Evolutionary conservation across 2,888 invertebrate genomes (phyloP).

Genomic region (Trichogramma dendrolimi): DNA sequence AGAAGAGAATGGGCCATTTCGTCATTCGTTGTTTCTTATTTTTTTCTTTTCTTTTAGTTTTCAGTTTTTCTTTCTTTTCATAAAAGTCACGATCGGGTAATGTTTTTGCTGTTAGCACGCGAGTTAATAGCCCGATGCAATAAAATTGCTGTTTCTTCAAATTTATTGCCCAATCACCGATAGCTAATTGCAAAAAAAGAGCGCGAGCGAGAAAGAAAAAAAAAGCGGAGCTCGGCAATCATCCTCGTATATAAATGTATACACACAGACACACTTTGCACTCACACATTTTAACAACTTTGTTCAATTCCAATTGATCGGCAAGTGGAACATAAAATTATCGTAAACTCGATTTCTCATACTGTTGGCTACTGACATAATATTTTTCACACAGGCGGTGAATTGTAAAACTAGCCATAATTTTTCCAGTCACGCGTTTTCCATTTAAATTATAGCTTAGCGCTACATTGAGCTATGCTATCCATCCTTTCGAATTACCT

Average conservation of each 20-base stretch:
- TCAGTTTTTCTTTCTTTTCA: too few relatives aligned
- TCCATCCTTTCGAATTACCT: neutral
- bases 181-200: too few relatives aligned
- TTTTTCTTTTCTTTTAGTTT: too few relatives aligned
- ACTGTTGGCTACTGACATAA: neutral
- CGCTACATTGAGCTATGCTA: neutral
- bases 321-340: conserved; percentile 18
- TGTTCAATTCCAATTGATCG: conserved; percentile 1
- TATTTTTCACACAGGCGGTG: neutral
- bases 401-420: too few relatives aligned
- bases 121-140: too few relatives aligned
- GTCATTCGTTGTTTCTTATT: too few relatives aligned
- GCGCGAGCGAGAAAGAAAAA: neutral
- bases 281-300: neutral
- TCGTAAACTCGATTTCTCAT: conserved; percentile 15
- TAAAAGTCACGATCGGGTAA: too few relatives aligned
- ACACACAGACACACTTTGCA: neutral
- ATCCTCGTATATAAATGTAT: neutral
- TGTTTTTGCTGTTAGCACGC: too few relatives aligned
- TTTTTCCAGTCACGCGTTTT: conserved; percentile 4
- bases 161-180: too few relatives aligned
- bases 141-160: too few relatives aligned
- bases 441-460: neutral
- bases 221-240: neutral
- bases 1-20: too few relatives aligned